These are phyloP conservation scores for Pseudoatta argentina DNA, from an alignment of 1,140 invertebrate genomes.

Conservation along the genomic window DNA sequence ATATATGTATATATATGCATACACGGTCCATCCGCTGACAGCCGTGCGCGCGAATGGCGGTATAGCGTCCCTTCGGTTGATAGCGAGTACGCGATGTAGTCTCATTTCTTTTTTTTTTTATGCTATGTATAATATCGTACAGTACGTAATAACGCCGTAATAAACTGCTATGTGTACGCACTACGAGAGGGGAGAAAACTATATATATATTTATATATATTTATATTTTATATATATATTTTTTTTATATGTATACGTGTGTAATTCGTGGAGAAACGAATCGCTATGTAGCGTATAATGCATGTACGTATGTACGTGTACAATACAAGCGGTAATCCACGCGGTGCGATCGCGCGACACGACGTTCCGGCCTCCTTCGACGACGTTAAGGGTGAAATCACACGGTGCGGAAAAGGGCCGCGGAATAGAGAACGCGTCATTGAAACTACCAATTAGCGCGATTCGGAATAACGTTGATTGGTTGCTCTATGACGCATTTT, in stretches of 20 bases:
- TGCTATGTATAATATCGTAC: conserved; percentile 72
- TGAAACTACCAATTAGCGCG: too few relatives aligned
- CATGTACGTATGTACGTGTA: conserved; percentile 15
- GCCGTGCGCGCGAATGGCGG: conserved; percentile 20
- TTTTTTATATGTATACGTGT: conserved; percentile 57
- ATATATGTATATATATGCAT: not conserved
- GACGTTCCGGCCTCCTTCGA: not conserved
- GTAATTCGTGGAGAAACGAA: conserved; percentile 67
- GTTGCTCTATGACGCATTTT: too few relatives aligned
- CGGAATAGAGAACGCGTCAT: too few relatives aligned
- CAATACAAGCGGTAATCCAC: conserved; percentile 53
- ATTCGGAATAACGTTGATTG: too few relatives aligned
- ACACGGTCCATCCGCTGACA: not conserved
- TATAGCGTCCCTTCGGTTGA: not conserved
- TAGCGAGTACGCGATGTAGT: conserved; percentile 25
- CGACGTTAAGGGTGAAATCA: not conserved
- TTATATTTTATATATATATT: conserved; percentile 21
- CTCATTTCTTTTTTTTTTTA: conserved; percentile 36
- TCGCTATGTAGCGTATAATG: conserved; percentile 69
- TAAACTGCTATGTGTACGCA: conserved; percentile 66
- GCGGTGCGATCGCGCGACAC: conserved; percentile 23
- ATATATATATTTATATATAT: conserved; percentile 56
- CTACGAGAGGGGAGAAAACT: conserved; percentile 72
- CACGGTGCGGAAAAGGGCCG: too few relatives aligned
- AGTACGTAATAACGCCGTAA: conserved; percentile 68